Conservation (phyloP, 92 coral and sea anemone genomes). For the Palythoa grandiflora region DNA sequence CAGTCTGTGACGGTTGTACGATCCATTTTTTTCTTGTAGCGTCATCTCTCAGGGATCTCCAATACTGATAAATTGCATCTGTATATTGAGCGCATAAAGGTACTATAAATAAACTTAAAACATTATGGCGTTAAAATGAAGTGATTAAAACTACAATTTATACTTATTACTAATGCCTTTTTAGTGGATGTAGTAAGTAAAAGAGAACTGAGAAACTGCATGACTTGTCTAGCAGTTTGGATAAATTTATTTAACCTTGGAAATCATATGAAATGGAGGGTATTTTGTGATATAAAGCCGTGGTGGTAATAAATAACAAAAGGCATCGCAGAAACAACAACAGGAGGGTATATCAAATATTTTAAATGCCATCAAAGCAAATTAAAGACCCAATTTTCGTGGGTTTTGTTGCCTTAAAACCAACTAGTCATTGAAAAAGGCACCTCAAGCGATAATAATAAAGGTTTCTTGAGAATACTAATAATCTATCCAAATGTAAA, state of each 20-base stretch:
- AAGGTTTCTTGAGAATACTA: too few relatives aligned
- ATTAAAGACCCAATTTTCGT: neutral
- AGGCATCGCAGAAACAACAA: neutral
- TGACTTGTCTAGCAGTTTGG: constrained; percentile 1
- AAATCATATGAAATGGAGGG: neutral
- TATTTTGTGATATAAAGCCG: neutral
- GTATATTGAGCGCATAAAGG: too few relatives aligned
- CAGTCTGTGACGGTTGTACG: too few relatives aligned
- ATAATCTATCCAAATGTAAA: too few relatives aligned
- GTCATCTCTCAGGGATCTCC: too few relatives aligned
- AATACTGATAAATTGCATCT: too few relatives aligned
- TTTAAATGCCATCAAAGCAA: neutral
- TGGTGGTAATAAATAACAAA: neutral
- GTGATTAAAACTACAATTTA: neutral
- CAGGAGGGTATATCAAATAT: neutral
- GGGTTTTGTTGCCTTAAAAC: too few relatives aligned
- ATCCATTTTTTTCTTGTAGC: too few relatives aligned
- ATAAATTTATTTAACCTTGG: neutral
- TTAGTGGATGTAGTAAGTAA: neutral
- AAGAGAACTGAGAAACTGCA: neutral
- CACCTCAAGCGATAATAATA: neutral
- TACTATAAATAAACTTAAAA: neutral
- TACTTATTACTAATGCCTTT: neutral
- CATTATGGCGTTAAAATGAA: neutral
- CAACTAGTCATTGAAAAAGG: too few relatives aligned